Evolutionary conservation across 64 coral and sea anemone species (phyloP), one percentile per base, ranked within the genome.

Genomic region (Cladopsammia gracilis): DNA sequence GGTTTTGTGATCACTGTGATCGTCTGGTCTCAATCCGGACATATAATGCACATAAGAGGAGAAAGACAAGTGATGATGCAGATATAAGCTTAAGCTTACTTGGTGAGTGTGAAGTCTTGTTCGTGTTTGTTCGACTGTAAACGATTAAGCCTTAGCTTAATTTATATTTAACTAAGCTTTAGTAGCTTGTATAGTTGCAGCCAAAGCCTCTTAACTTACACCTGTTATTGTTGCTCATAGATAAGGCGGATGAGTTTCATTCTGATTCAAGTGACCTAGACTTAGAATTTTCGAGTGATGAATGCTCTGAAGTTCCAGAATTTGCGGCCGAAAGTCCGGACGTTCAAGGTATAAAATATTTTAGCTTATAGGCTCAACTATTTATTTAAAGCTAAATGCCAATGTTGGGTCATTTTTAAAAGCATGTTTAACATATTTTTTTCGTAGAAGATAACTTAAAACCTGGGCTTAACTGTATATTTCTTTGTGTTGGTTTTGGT

Each of bases 251-350:
- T 34, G 34, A 34, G 34, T 19, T 76, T 20, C 49, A 78, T 7
- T 57, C 51, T 23, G 75, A 78, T 57, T 57, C 75, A 57, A 78
- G 49, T n/a, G 75, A 78, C n/a, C 75, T 78, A 2, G 75, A 78
- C 19, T 78, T 78, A 57, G 50, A 25, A 13, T 78, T 23, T 24
- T 78, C 75, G 10, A 57, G 49, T 14, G 50, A 56, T 78, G 75
- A 78, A 78, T 57, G 50, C 7, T 18, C 73, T 5, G 73, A 54
- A 51, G 14, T 53, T 57, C 16, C 49, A 76, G 19, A 76, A 76
- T 76, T 78, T 78, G 19, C 51, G 2, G 75, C 51, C 11, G 75
- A 58, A 78, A 78, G 23, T 78, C 75, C 50, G 8, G 75, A 56
- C 54, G 48, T 25, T 57, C 49, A 25, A 56, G 50, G 75, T 78